phyloP scores from a whole-genome alignment of 2,888 invertebrate genomes.

The Synanthedon tipuliformis region DNA sequence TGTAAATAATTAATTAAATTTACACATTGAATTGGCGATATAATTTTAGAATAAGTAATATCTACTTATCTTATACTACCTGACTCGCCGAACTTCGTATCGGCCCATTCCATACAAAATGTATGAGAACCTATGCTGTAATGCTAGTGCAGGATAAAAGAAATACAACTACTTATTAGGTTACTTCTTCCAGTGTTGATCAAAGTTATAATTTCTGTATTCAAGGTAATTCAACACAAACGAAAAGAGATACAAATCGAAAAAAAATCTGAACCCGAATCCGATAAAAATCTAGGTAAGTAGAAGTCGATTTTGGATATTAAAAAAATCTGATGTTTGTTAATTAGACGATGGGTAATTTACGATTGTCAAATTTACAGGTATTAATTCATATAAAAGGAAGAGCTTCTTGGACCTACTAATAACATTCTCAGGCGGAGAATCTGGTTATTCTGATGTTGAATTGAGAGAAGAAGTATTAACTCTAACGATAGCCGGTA shows the following conservation, averaged over 20 bases:
- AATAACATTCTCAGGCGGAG: slow-evolving; percentile 58
- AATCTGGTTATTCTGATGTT: slow-evolving; percentile 56
- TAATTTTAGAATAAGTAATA: neutral
- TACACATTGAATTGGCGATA: neutral
- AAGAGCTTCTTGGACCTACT: slow-evolving; percentile 69
- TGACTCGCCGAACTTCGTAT: neutral
- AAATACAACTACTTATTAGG: too few relatives aligned
- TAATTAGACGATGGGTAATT: neutral
- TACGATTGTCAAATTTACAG: slow-evolving; percentile 16
- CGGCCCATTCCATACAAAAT: too few relatives aligned
- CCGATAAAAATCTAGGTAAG: slow-evolving; percentile 36
- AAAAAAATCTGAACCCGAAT: slow-evolving; percentile 24
- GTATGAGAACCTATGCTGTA: too few relatives aligned
- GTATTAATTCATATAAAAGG: slow-evolving; percentile 34
- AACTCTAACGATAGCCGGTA: slow-evolving; percentile 68
- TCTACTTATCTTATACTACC: neutral
- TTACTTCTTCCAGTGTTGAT: too few relatives aligned
- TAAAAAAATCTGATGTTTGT: neutral
- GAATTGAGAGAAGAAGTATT: slow-evolving; percentile 71
- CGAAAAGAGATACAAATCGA: slow-evolving; percentile 29
- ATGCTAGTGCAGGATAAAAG: neutral
- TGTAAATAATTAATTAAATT: neutral
- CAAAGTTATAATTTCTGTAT: neutral
- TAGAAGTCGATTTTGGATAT: neutral
- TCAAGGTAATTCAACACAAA: slow-evolving; percentile 10